Evolutionary conservation across 2,797 vertebrate species (phyloP).

Genomic region (Fistularia commersonii): DNA sequence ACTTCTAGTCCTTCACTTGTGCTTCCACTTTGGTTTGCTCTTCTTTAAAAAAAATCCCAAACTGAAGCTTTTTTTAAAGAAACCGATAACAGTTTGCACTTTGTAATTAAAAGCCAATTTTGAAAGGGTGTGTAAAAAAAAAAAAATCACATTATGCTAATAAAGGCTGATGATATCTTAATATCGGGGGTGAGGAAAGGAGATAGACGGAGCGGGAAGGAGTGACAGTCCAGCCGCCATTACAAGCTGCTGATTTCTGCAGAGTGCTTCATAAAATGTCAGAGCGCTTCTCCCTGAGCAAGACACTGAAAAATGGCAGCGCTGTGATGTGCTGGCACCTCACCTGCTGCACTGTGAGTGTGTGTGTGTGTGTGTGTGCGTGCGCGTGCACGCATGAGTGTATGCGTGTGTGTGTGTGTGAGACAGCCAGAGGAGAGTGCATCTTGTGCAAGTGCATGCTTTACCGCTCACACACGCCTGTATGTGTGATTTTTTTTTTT

Average conservation of each 20-base stretch:
- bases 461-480: slow-evolving; percentile 42
- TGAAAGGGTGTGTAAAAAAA: slow-evolving; percentile 29
- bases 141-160: slow-evolving; percentile 81
- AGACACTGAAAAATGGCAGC: slow-evolving; percentile 81
- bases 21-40: slow-evolving; percentile 20
- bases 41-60: slow-evolving; percentile 13
- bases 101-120: slow-evolving; percentile 79
- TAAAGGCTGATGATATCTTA: slow-evolving; percentile 69
- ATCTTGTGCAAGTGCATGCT: slow-evolving; percentile 26
- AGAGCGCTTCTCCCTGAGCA: slow-evolving; percentile 81
- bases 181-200: slow-evolving; percentile 57
- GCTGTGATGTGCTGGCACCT: slow-evolving; percentile 77
- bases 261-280: slow-evolving; percentile 83
- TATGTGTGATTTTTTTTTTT: too few species aligned
- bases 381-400: slow-evolving; percentile 6
- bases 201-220: slow-evolving; percentile 60
- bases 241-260: slow-evolving; percentile 79
- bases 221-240: slow-evolving; percentile 80
- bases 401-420: slow-evolving; percentile 41
- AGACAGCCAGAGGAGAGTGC: slow-evolving; percentile 35
- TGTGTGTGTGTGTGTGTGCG: slow-evolving; percentile 32
- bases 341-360: slow-evolving; percentile 76
- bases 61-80: slow-evolving; percentile 37
- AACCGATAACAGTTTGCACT: slow-evolving; percentile 56
- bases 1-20: too few species aligned